Evolutionary conservation across 2,888 invertebrate species (phyloP), one percentile per base, ranked within the genome.

Genomic region (Papilio demoleus): DNA sequence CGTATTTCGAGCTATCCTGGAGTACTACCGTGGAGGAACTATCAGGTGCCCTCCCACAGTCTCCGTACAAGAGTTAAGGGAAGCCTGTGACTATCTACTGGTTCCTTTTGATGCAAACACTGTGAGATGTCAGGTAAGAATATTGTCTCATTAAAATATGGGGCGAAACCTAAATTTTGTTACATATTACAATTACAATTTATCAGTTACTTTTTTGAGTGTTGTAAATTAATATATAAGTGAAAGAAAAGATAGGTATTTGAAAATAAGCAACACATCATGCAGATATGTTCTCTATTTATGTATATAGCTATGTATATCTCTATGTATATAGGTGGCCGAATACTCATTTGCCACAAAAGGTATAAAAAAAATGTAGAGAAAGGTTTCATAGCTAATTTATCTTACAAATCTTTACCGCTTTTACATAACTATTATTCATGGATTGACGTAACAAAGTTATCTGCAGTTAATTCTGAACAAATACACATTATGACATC

Each of bases 1-100:
- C 31, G 97, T 99, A 27, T 99, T 99, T 87, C 94, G 99, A 56
- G 97, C 99, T 0, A 98, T 99, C 78, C 92, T 99, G 81, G 99
- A 99, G 77, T 99, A 96, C 88, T 99, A 99, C 90, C 96, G 97
- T 71, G 96, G 96, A 19, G 98, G 98, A 3, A 93, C 96, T 40
- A 98, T 99, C 74, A 95, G 97, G 42, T 99, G 99, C 82, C 99
- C 99, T 0, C 98, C 98, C 0, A 97, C 97, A 0, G 98, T 99
- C 0, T 96, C 98, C 0, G 98, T 99, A 47, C 98, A 98, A 79
- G 99, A 99, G 88, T 88, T 99, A 73, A 93, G 99, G 71, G 99
- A 99, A 90, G 99, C 99, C 22, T 99, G 99, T 84, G 99, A 99
- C 88, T 99, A 99, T 87, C 93, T 99, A 67, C 94, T 99, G 53